These are phyloP conservation scores for Xenentodon cancila DNA, from an alignment of 2,797 vertebrate species.

Conservation along the genomic window DNA sequence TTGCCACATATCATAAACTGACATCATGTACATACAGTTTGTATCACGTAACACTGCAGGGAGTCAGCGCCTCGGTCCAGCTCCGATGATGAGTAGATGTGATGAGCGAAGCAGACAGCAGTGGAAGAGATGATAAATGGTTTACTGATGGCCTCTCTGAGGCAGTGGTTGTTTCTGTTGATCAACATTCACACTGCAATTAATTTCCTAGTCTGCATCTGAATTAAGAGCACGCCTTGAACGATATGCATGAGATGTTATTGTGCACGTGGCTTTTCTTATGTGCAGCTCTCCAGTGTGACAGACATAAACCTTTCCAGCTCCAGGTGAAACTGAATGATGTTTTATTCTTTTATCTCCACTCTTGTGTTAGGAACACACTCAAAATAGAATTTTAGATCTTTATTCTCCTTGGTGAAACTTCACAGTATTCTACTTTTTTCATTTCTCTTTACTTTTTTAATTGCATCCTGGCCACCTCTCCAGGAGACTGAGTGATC, in stretches of 20 bases:
- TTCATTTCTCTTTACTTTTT: slow-evolving; percentile 8
- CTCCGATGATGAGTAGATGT: slow-evolving; percentile 6
- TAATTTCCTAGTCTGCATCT: slow-evolving; percentile 50
- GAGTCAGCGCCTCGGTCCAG: slow-evolving; percentile 2
- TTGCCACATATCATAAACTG: no score
- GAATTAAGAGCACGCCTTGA: slow-evolving; percentile 43
- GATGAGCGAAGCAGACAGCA: slow-evolving; percentile 16
- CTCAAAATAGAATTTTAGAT: not conserved
- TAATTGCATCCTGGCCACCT: slow-evolving; percentile 6
- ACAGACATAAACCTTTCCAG: slow-evolving; percentile 22
- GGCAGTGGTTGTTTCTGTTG: slow-evolving; percentile 38
- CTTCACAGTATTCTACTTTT: not conserved
- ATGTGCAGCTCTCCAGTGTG: not conserved
- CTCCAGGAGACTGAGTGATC: slow-evolving; percentile 12
- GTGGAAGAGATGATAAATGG: slow-evolving; percentile 34
- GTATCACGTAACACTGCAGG: not conserved
- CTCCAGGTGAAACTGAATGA: no score
- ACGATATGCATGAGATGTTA: slow-evolving; percentile 29
- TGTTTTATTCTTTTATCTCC: no score
- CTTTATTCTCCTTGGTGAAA: slow-evolving; percentile 18
- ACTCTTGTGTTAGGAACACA: not conserved
- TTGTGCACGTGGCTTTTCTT: not conserved
- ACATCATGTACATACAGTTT: no score
- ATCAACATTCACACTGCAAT: slow-evolving; percentile 58
- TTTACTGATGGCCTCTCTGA: slow-evolving; percentile 21